These are phyloP conservation scores for Aphaenogaster floridana DNA, from an alignment of 1,140 invertebrate genomes.

Conservation along the genomic window DNA sequence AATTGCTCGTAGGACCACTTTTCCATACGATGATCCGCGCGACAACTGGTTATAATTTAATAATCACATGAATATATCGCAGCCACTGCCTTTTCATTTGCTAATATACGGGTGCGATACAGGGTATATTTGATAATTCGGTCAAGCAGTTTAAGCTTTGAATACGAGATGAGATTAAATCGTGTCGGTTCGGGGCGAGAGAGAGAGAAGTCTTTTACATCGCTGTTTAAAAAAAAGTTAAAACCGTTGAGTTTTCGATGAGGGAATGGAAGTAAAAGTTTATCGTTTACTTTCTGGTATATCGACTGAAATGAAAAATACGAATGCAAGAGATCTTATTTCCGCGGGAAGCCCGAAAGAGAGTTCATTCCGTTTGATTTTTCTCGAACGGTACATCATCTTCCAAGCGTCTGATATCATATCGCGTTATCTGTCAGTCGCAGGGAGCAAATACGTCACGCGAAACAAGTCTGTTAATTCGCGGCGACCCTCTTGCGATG, in stretches of 20 bases:
- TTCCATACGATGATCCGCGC: conserved; percentile 56
- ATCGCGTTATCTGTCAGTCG: conserved; percentile 45
- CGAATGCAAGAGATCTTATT: not conserved
- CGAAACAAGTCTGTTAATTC: conserved; percentile 82
- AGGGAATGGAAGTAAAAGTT: not conserved
- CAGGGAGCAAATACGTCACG: conserved; percentile 71
- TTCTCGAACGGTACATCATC: not conserved
- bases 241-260: not conserved
- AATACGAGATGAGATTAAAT: conserved; percentile 49
- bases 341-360: not conserved
- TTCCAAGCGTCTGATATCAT: not conserved
- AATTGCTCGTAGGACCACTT: conserved; percentile 71
- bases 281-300: not conserved
- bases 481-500: conserved; percentile 61
- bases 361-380: not conserved
- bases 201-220: conserved; percentile 24
- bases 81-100: conserved; percentile 43
- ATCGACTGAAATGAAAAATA: not conserved
- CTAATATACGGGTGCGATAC: conserved; percentile 33
- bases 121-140: conserved; percentile 40
- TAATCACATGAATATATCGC: conserved; percentile 53
- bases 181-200: not conserved
- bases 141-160: conserved; percentile 44
- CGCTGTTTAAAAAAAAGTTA: not conserved
- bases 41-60: conserved; percentile 60